These are phyloP conservation scores for Mus minutoides DNA, from an alignment of 2,797 vertebrate species.

Conservation along the genomic window DNA sequence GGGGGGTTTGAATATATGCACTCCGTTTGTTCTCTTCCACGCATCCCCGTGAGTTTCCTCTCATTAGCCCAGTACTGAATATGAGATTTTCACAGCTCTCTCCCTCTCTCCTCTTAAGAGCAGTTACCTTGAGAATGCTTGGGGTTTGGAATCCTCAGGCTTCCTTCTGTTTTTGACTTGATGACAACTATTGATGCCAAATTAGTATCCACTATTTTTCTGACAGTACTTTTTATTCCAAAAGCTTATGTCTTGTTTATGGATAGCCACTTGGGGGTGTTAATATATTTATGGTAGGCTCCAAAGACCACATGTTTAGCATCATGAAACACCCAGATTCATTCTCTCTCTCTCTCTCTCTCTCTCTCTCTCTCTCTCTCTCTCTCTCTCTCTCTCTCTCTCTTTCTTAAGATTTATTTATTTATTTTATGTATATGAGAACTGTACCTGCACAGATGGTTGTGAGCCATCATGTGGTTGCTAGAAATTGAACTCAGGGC, in stretches of 20 bases:
- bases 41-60: not conserved
- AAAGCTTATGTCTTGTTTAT: not conserved
- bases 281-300: not conserved
- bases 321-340: not conserved
- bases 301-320: not conserved
- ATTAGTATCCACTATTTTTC: not conserved
- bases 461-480: too few relatives aligned
- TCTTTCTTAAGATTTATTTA: not conserved
- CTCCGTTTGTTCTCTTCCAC: not conserved
- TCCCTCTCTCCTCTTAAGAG: not conserved
- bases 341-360: not conserved
- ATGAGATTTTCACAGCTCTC: not conserved
- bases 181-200: not conserved
- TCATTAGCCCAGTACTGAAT: not conserved
- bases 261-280: not conserved
- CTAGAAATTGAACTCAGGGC: too few relatives aligned
- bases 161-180: conserved; percentile 30
- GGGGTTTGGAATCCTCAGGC: not conserved
- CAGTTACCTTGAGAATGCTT: not conserved
- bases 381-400: not conserved
- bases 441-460: too few relatives aligned
- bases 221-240: not conserved
- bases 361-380: not conserved
- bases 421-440: not conserved
- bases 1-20: not conserved